Conservation (phyloP, 1,140 invertebrate genomes). For the Thaumetopoea pityocampa region DNA sequence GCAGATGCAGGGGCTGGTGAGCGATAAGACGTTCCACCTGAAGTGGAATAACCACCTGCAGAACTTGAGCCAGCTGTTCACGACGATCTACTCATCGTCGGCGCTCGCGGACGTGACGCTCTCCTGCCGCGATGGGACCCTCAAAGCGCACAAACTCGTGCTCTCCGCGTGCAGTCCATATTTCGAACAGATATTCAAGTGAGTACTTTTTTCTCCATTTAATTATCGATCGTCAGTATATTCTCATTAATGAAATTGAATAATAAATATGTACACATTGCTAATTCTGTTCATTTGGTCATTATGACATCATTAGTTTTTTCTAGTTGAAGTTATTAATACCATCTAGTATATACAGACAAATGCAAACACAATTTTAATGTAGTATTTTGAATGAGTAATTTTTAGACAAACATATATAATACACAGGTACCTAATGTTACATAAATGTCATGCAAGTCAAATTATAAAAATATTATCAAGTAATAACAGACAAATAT, state of each 20-base stretch:
- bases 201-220: constrained; percentile 31
- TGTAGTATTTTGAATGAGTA: too few species aligned
- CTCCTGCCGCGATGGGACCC: constrained; percentile 79
- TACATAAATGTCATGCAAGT: constrained; percentile 34
- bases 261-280: constrained; percentile 15
- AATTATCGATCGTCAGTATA: constrained; percentile 5
- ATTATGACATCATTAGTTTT: constrained; percentile 50
- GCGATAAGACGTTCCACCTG: constrained; percentile 82
- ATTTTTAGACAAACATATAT: too few species aligned
- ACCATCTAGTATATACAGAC: constrained; percentile 27
- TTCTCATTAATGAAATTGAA: constrained; percentile 11
- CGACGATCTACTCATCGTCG: constrained; percentile 82
- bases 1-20: constrained; percentile 76
- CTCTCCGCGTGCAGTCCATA: constrained; percentile 86
- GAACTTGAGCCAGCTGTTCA: constrained; percentile 83
- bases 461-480: constrained; percentile 37
- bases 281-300: constrained; percentile 35
- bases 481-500: constrained; percentile 46
- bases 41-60: constrained; percentile 86
- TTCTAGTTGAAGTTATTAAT: constrained; percentile 41
- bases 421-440: constrained; percentile 18
- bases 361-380: constrained; percentile 24
- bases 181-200: constrained; percentile 85
- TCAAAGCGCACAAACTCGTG: constrained; percentile 83
- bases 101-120: constrained; percentile 81